phyloP scores from a whole-genome alignment of 2,888 invertebrate species.

The Agrochola macilenta region DNA sequence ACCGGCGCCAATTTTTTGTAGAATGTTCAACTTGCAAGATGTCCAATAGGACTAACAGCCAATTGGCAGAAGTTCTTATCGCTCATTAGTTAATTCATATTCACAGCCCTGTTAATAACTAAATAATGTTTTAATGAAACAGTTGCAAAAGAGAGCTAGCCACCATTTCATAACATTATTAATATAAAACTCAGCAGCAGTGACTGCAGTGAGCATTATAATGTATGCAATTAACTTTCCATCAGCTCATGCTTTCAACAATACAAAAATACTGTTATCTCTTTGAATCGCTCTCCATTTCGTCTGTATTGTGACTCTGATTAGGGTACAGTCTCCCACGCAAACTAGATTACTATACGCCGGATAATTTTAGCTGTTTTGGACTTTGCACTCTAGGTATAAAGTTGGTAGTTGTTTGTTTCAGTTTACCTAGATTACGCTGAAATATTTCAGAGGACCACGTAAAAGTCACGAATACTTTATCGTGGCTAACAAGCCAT shows the following conservation, averaged over 20 bases:
- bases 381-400: constrained; percentile 52
- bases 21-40: constrained; percentile 50
- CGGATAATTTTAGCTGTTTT: constrained; percentile 53
- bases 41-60: constrained; percentile 50
- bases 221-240: constrained; percentile 56
- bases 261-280: constrained; percentile 57
- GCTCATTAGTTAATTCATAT: constrained; percentile 50
- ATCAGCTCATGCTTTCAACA: constrained; percentile 47
- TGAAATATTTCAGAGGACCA: constrained; percentile 60
- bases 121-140: constrained; percentile 23
- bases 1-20: constrained; percentile 60
- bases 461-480: constrained; percentile 68
- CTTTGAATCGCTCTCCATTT: constrained; percentile 53
- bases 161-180: constrained; percentile 22
- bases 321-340: constrained; percentile 64
- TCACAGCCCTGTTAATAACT: constrained; percentile 34
- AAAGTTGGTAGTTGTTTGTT: constrained; percentile 54
- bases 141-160: constrained; percentile 29
- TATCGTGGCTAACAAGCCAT: constrained; percentile 71
- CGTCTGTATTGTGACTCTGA: constrained; percentile 56
- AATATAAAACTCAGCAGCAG: constrained; percentile 21
- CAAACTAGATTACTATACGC: constrained; percentile 45
- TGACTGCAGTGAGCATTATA: constrained; percentile 30
- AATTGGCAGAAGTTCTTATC: constrained; percentile 62
- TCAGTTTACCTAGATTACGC: constrained; percentile 44